phyloP scores from a whole-genome alignment of 2,797 vertebrate genomes.

The Microchirus variegatus region DNA sequence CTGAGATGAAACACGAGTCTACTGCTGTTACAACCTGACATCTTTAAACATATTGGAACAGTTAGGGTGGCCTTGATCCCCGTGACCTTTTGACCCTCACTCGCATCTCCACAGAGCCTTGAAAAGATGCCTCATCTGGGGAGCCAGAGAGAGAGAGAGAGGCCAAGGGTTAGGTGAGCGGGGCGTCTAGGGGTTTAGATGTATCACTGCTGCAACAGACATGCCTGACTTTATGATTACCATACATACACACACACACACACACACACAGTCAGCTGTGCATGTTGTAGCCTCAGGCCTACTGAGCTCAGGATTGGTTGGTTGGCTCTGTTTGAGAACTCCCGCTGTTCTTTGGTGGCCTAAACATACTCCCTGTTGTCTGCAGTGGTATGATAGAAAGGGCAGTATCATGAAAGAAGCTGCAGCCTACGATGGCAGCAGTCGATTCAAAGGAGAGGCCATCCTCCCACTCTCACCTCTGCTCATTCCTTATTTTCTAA shows the following conservation, averaged over 20 bases:
- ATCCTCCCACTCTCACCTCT: neutral
- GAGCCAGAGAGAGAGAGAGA: neutral
- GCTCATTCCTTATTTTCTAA: neutral
- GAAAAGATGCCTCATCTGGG: conserved; percentile 6
- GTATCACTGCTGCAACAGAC: conserved; percentile 6
- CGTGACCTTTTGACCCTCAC: conserved; percentile 46
- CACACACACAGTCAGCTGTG: conserved; percentile 22
- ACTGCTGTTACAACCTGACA: conserved; percentile 56
- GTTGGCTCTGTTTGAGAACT: conserved; percentile 19
- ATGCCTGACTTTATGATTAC: conserved; percentile 4
- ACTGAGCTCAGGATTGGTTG: conserved; percentile 8
- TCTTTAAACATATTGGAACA: conserved; percentile 67
- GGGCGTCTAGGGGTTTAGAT: conserved; percentile 20
- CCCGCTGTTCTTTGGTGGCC: conserved; percentile 35
- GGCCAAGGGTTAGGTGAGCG: conserved; percentile 2
- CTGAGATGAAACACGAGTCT: conserved; percentile 60
- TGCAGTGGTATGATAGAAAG: conserved; percentile 20
- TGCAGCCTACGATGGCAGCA: conserved; percentile 20
- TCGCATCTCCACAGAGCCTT: conserved; percentile 18
- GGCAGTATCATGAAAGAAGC: conserved; percentile 26
- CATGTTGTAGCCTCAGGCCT: conserved; percentile 14
- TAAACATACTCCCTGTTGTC: conserved; percentile 28
- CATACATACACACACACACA: neutral
- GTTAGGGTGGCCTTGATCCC: conserved; percentile 56
- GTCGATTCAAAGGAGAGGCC: neutral